Evolutionary conservation across 2,113 vertebrate species (phyloP).

Genomic region (Aspidoscelis tigris): DNA sequence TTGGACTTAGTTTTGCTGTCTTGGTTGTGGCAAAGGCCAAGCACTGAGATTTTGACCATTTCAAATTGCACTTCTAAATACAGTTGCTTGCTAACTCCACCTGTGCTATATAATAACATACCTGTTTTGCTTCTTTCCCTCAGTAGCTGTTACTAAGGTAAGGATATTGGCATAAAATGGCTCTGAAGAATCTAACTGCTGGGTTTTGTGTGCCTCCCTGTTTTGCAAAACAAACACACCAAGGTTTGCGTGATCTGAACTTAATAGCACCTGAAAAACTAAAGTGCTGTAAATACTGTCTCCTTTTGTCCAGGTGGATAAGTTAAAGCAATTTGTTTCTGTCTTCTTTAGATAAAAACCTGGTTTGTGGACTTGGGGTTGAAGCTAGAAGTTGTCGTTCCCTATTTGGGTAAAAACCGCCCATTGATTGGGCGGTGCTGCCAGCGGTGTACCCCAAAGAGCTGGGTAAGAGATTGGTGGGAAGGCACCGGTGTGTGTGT

Average conservation of each 20-base stretch:
- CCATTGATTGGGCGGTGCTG: conserved; percentile 71
- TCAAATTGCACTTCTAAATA: background rate
- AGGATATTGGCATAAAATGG: background rate
- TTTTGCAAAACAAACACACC: background rate
- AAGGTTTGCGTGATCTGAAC: background rate
- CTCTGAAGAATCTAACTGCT: background rate
- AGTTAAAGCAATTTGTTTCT: background rate
- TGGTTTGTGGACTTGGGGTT: conserved; percentile 36
- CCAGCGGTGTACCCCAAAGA: conserved; percentile 76
- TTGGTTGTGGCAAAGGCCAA: background rate
- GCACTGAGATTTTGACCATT: background rate
- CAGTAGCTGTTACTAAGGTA: background rate
- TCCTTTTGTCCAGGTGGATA: background rate
- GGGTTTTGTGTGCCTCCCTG: background rate
- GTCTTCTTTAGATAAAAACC: conserved; percentile 48
- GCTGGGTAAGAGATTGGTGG: conserved; percentile 71
- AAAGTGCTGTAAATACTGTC: rapidly evolving
- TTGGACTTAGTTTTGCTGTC: background rate
- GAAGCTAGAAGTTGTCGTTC: conserved; percentile 67
- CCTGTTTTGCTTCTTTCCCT: background rate
- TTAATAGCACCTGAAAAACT: background rate
- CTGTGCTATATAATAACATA: background rate
- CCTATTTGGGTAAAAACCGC: conserved; percentile 70
- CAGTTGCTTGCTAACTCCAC: background rate
- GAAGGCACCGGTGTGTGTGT: background rate